These are phyloP conservation scores for Dromococcyx pavoninus DNA, from an alignment of 2,797 vertebrate genomes.

Conservation along the genomic window DNA sequence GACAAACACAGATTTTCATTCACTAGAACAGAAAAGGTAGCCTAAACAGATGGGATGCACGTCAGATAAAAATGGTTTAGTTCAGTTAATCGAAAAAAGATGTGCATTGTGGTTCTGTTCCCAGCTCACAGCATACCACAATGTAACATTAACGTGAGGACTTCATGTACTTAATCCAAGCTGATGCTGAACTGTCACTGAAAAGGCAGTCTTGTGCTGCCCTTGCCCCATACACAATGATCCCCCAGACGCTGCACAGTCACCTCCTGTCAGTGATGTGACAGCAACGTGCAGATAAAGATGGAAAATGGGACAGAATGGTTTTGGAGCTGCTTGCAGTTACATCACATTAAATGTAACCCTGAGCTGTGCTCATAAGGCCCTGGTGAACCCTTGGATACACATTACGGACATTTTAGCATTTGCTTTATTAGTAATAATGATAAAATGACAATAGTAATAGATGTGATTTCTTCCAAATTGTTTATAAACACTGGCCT, in stretches of 20 bases:
- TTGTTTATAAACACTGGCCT: too few species aligned
- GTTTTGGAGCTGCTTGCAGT: neutral
- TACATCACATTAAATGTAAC: neutral
- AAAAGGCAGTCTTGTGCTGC: neutral
- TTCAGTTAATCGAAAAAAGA: neutral
- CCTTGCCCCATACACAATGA: neutral
- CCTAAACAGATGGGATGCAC: neutral
- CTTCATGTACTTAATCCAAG: neutral
- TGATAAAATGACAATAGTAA: too few species aligned
- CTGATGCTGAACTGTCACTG: neutral
- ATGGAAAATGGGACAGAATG: neutral
- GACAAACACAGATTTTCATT: neutral
- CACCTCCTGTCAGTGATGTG: neutral
- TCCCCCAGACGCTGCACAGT: neutral
- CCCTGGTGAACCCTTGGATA: neutral
- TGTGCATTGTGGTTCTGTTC: neutral
- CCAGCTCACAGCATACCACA: neutral
- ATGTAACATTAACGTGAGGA: neutral
- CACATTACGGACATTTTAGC: neutral
- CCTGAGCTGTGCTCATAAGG: neutral
- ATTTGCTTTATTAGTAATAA: neutral
- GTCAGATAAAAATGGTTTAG: neutral
- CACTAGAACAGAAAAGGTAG: neutral
- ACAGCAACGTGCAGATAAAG: neutral
- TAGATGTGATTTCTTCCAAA: too few species aligned